Conservation (phyloP, 2,888 invertebrate genomes). For the Fabriciana adippe region DNA sequence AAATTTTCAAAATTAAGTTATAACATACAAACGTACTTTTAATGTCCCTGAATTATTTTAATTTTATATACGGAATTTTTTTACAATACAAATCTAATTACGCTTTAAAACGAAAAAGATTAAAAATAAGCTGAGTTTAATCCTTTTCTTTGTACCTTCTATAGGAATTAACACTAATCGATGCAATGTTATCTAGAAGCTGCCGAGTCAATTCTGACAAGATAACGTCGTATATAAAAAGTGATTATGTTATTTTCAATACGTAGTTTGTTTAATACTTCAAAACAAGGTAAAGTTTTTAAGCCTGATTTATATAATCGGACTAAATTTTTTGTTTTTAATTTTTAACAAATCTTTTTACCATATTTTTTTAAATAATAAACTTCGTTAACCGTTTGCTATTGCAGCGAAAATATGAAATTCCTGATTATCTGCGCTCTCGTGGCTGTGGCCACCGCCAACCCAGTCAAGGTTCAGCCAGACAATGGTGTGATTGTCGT, state of each 20-base stretch:
- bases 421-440: conserved; percentile 37
- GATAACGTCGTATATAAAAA: conserved; percentile 20
- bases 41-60: too few species aligned
- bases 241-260: background rate
- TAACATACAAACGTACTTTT: too few species aligned
- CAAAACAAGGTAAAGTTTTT: background rate
- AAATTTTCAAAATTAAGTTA: too few species aligned
- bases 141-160: background rate
- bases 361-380: too few species aligned
- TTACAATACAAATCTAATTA: too few species aligned
- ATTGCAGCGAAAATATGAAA: conserved; percentile 35
- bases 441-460: conserved; percentile 38
- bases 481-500: conserved; percentile 27
- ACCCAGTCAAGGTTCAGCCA: conserved; percentile 30
- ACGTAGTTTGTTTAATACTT: background rate
- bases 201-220: background rate
- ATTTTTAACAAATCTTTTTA: too few species aligned
- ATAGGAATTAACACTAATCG: conserved; percentile 15
- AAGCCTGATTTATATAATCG: background rate
- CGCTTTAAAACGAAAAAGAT: background rate
- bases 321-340: background rate
- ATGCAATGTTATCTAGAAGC: conserved; percentile 2
- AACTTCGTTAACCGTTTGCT: background rate
- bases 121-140: background rate
- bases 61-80: too few species aligned